phyloP scores from a whole-genome alignment of 2,888 invertebrate genomes.

The Ypsolopha scabrella region DNA sequence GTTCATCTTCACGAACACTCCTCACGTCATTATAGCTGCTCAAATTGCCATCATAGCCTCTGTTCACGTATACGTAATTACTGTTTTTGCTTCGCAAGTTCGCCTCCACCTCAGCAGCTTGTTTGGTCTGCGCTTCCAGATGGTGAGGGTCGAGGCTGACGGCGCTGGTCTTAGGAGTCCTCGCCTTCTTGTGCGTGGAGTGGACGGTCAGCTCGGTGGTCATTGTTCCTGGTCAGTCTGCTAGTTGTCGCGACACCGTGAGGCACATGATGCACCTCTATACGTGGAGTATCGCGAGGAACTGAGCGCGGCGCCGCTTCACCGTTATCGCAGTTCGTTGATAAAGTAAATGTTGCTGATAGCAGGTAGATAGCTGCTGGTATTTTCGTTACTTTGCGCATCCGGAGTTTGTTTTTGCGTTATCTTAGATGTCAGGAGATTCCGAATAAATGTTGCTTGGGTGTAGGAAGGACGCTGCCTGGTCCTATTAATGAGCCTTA shows the following conservation, averaged over 20 bases:
- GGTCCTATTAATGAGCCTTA: too few species aligned
- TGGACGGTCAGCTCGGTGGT: background rate
- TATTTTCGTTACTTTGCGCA: background rate
- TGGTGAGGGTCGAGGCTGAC: background rate
- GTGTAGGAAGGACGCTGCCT: too few species aligned
- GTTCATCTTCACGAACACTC: conserved; percentile 15
- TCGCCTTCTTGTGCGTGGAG: too few species aligned
- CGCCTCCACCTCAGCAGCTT: background rate
- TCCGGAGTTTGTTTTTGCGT: background rate
- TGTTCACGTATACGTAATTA: conserved; percentile 46
- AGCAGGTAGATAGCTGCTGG: background rate
- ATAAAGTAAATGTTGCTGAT: background rate
- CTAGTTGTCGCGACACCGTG: too few species aligned
- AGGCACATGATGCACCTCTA: too few species aligned
- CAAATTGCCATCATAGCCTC: conserved; percentile 41
- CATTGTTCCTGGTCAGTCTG: too few species aligned
- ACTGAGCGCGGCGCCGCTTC: too few species aligned
- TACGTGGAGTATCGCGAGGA: too few species aligned
- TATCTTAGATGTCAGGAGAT: too few species aligned
- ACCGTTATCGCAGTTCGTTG: too few species aligned
- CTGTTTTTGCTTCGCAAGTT: conserved; percentile 18
- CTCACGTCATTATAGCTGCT: conserved; percentile 22
- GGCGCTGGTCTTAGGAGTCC: too few species aligned
- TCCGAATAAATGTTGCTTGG: too few species aligned
- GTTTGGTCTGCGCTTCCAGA: background rate